Evolutionary conservation across 2,113 vertebrate species (phyloP).

Genomic region (Dolichallabes microphthalmus): DNA sequence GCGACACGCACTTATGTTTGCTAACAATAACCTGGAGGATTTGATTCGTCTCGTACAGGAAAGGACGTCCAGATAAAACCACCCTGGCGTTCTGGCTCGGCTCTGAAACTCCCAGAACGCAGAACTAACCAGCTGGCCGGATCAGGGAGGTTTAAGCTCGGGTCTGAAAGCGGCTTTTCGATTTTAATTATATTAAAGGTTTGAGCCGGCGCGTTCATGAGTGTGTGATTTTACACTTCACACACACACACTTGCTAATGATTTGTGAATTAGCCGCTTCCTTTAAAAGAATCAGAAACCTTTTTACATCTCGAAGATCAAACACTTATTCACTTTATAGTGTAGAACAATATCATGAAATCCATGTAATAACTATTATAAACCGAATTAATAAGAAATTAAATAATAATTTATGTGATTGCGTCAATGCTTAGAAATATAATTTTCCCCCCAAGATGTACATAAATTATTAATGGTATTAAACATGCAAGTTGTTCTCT

Average conservation of each 20-base stretch:
- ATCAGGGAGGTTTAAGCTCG: not conserved
- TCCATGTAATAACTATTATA: too few species aligned
- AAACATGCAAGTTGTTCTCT: too few species aligned
- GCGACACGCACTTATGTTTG: not conserved
- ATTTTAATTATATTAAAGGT: not conserved
- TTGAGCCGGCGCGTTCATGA: not conserved
- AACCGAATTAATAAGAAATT: too few species aligned
- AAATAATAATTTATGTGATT: too few species aligned
- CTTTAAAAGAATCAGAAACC: too few species aligned
- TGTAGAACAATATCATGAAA: not conserved
- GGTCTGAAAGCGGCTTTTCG: not conserved
- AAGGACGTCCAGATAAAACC: not conserved
- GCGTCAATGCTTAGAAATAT: too few species aligned
- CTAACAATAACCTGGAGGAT: not conserved
- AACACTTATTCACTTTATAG: not conserved
- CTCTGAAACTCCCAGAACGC: not conserved
- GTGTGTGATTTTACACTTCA: too few species aligned
- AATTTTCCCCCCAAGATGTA: accelerated
- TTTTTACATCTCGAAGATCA: not conserved
- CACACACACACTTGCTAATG: too few species aligned
- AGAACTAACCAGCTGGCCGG: not conserved
- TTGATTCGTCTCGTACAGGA: not conserved
- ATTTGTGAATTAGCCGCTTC: too few species aligned
- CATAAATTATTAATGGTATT: too few species aligned
- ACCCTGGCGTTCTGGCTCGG: too few species aligned